phyloP scores from a whole-genome alignment of 2,888 invertebrate species.

The Caenorhabditis becei region DNA sequence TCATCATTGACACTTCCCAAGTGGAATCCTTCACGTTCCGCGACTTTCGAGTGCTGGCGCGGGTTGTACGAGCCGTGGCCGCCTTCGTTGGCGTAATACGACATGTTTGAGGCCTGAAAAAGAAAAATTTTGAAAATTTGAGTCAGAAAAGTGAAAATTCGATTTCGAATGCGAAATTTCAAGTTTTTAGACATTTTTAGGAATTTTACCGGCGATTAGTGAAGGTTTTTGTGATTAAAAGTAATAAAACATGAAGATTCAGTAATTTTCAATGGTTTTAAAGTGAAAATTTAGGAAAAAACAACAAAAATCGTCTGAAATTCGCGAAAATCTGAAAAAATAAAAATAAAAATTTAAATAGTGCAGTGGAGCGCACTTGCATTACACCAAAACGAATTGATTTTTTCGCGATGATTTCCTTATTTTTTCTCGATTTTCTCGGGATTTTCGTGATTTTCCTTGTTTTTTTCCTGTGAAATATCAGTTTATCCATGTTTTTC shows the following conservation, averaged over 20 bases:
- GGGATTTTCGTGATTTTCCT: not conserved
- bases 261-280: not conserved
- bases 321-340: not conserved
- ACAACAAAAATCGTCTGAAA: not conserved
- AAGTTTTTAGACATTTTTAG: too few relatives aligned
- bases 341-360: constrained; percentile 10
- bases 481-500: too few relatives aligned
- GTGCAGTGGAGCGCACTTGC: constrained; percentile 43
- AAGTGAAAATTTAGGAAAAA: not conserved
- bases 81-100: constrained; percentile 6
- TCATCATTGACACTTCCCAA: constrained; percentile 72
- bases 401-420: not conserved
- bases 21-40: constrained; percentile 79
- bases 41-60: constrained; percentile 76
- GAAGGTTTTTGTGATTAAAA: not conserved
- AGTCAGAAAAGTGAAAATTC: not conserved
- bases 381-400: not conserved
- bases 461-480: too few relatives aligned
- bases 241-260: not conserved
- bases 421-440: not conserved
- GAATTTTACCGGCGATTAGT: too few relatives aligned
- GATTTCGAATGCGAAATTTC: too few relatives aligned
- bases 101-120: not conserved
- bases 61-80: constrained; percentile 75
- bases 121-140: not conserved